A percentile compares a stretch with the other conserved stretches of the same genome.
These are phyloP conservation scores for Chrysolina oricalcia DNA, from an alignment of 2,888 invertebrate genomes.

Conservation along the genomic window DNA sequence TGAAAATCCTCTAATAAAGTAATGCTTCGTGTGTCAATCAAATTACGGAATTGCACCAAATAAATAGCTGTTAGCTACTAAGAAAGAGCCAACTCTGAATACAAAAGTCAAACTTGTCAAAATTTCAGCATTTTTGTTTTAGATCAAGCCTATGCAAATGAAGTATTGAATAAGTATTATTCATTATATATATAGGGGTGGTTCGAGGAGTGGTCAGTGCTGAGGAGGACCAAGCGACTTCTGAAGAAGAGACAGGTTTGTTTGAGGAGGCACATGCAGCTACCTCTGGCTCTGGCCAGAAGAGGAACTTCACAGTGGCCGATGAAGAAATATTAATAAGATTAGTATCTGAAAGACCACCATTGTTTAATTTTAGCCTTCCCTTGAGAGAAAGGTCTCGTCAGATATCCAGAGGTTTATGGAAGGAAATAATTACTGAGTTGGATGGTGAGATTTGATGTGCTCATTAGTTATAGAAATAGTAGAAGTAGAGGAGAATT, in stretches of 20 bases:
- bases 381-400: slow-evolving; percentile 33
- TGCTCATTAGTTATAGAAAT: slow-evolving; percentile 4
- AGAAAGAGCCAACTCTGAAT: neutral
- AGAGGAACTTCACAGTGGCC: slow-evolving; percentile 7
- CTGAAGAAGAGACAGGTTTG: neutral
- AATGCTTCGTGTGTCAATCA: no score
- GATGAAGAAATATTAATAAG: slow-evolving; percentile 29
- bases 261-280: neutral
- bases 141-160: slow-evolving; percentile 6
- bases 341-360: slow-evolving; percentile 32
- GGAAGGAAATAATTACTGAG: slow-evolving; percentile 35
- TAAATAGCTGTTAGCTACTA: no score
- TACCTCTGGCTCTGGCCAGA: slow-evolving; percentile 8
- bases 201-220: slow-evolving; percentile 12
- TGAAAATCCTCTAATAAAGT: no score
- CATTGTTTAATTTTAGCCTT: slow-evolving; percentile 37
- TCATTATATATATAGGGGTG: neutral
- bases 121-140: slow-evolving; percentile 3
- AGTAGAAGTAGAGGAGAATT: neutral
- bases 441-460: slow-evolving; percentile 10
- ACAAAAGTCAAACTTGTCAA: neutral
- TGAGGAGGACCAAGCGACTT: neutral
- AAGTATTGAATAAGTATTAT: neutral
- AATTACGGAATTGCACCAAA: neutral
- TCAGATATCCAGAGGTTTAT: slow-evolving; percentile 18